Base-by-base conservation (phyloP, 1,140 invertebrate species). In the Drosophila arizonae region DNA sequence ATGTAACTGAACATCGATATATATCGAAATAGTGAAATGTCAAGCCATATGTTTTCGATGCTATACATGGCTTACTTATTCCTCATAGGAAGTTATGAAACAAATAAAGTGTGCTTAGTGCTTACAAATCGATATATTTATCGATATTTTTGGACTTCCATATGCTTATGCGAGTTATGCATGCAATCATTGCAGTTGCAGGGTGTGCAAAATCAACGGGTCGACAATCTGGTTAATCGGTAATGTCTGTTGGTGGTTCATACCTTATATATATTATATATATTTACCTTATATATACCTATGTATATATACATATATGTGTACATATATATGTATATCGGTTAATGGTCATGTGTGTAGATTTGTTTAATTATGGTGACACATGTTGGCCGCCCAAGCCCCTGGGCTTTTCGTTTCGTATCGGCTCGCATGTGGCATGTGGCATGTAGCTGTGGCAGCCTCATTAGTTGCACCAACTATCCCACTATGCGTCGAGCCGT, bases 331-430 rank as follows among this genome's bases (percentile, higher is more conserved):
- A 21, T 45, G 6, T 64, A 24, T 17, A 33, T 33, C 33, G 33
- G 33, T 28, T 26, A 54, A 67, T 76, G 78, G 58, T 74, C 78
- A 72, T 80, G 79, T 81, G 73, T 55, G 70, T 63, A 77, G 81
- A 86, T 85, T 86, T 85, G 82, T 85, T 85, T 86, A 86, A 85
- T 85, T 85, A 81, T 81, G 74, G 63, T 67, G 72, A 75, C 82
- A 81, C 65, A 78, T 81, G 79, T 72, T 73, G 48, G 21, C 56
- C 43, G 52, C 43, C n/a, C 15, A 3, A 15, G 8, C 52, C 30
- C 52, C 57, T 60, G 36, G 36, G n/a, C 28, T 55, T 79, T 71
- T 54, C 61, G 55, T 45, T 57, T 43, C 43, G 41, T 45, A 46
- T 30, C 21, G 10, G 39, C 39, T 30, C 50, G 60, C 50, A 43